Conservation (phyloP, 2,113 vertebrate species). For the Microtus montanus region DNA sequence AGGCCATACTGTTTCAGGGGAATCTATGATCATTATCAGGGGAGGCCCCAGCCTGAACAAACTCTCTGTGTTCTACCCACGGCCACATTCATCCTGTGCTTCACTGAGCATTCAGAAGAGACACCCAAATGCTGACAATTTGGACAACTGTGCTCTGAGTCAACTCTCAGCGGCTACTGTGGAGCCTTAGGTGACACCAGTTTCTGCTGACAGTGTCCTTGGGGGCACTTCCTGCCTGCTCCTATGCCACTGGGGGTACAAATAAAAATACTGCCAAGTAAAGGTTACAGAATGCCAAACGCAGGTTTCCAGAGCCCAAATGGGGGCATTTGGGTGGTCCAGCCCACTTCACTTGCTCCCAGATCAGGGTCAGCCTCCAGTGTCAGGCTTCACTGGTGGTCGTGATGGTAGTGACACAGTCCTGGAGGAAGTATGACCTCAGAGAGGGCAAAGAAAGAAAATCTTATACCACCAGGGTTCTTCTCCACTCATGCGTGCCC, state of each 20-base stretch:
- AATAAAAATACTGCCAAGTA: not conserved
- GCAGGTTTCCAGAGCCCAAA: not conserved
- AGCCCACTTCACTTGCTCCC: no score
- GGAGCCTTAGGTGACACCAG: accelerated
- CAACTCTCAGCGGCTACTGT: not conserved
- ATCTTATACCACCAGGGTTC: not conserved
- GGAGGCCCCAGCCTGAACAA: accelerated
- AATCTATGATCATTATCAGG: accelerated
- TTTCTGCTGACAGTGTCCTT: accelerated
- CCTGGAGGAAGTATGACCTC: not conserved
- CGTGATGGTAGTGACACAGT: no score
- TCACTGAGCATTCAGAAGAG: not conserved
- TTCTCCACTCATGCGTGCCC: not conserved
- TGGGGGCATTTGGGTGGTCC: not conserved
- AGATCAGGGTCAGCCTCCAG: not conserved
- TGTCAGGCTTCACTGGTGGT: not conserved
- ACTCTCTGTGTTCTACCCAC: no score
- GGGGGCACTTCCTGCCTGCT: not conserved
- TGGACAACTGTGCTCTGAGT: not conserved
- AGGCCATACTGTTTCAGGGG: not conserved
- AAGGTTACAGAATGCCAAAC: not conserved
- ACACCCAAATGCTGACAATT: not conserved
- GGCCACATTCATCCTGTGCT: accelerated
- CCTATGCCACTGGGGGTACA: no score
- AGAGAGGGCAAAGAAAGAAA: no score